Percentiles rank a stretch among this genome's conserved stretches.
These are phyloP conservation scores for Leptoteleia sp. DNA, from an alignment of 1,140 invertebrate genomes.

Conservation along the genomic window DNA sequence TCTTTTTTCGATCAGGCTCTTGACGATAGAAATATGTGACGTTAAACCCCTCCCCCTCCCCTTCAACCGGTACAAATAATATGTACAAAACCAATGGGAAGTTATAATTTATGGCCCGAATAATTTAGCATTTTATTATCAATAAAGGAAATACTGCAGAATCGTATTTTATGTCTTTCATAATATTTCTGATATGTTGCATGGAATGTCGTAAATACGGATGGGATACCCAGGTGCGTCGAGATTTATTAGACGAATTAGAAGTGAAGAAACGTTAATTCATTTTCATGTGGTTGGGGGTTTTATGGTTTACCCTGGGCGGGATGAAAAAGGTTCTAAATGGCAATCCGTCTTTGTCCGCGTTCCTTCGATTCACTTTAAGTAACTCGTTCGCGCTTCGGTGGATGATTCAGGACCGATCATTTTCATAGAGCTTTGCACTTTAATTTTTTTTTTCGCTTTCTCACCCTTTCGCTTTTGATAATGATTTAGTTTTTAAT, in stretches of 20 bases:
- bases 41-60: slow-evolving; percentile 34
- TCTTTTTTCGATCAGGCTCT: slow-evolving; percentile 17
- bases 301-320: neutral
- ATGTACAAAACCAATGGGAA: slow-evolving; percentile 16
- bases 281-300: slow-evolving; percentile 7
- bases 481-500: neutral
- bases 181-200: slow-evolving; percentile 56
- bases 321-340: neutral
- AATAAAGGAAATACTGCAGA: slow-evolving; percentile 40
- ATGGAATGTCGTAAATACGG: slow-evolving; percentile 41
- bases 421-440: neutral
- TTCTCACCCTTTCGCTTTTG: neutral
- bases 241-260: slow-evolving; percentile 39
- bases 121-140: slow-evolving; percentile 55
- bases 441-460: no score
- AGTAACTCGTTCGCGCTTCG: neutral
- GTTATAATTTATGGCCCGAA: slow-evolving; percentile 35
- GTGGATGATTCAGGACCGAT: neutral
- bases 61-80: slow-evolving; percentile 39
- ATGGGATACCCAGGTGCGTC: slow-evolving; percentile 32
- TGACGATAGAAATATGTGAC: slow-evolving; percentile 17
- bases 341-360: neutral
- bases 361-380: neutral
- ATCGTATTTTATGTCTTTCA: slow-evolving; percentile 56
- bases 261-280: slow-evolving; percentile 41